Evolutionary conservation across 2,888 invertebrate species (phyloP).

Genomic region (Eristalinus sepulchralis): DNA sequence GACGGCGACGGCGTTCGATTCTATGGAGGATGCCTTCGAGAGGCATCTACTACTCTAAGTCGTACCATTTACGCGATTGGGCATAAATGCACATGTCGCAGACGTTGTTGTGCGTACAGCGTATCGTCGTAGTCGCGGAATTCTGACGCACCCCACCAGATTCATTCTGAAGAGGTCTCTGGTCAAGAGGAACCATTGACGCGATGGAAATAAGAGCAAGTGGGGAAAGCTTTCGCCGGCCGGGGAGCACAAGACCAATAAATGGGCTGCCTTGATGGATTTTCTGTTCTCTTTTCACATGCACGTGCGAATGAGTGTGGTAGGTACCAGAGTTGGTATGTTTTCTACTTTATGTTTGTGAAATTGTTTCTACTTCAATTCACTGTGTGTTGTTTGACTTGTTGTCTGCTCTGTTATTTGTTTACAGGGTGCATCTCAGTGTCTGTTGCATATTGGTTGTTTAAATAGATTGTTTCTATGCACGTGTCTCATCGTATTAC

Average conservation of each 20-base stretch:
- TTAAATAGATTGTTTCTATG: too few species aligned
- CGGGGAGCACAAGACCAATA: slow-evolving; percentile 17
- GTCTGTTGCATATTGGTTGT: too few species aligned
- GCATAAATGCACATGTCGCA: background rate
- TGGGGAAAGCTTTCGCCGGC: slow-evolving; percentile 59
- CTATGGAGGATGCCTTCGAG: slow-evolving; percentile 49
- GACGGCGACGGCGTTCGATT: slow-evolving; percentile 28
- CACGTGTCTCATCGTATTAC: too few species aligned
- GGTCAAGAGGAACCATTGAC: background rate
- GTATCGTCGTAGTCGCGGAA: background rate
- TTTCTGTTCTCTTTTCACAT: background rate
- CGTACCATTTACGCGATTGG: background rate
- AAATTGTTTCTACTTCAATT: background rate
- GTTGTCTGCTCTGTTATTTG: background rate
- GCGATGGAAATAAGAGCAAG: slow-evolving; percentile 56
- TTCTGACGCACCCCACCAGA: background rate
- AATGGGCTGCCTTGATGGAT: slow-evolving; percentile 24
- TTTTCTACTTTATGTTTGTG: background rate
- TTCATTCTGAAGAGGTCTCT: background rate
- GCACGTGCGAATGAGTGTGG: background rate
- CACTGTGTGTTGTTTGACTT: background rate
- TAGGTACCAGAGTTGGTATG: background rate
- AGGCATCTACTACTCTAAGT: slow-evolving; percentile 23
- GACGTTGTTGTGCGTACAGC: background rate
- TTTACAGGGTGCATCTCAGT: background rate